Percentiles rank a stretch among this genome's conserved stretches.
phyloP scores from a whole-genome alignment of 2,113 vertebrate species.

The Nerophis ophidion region DNA sequence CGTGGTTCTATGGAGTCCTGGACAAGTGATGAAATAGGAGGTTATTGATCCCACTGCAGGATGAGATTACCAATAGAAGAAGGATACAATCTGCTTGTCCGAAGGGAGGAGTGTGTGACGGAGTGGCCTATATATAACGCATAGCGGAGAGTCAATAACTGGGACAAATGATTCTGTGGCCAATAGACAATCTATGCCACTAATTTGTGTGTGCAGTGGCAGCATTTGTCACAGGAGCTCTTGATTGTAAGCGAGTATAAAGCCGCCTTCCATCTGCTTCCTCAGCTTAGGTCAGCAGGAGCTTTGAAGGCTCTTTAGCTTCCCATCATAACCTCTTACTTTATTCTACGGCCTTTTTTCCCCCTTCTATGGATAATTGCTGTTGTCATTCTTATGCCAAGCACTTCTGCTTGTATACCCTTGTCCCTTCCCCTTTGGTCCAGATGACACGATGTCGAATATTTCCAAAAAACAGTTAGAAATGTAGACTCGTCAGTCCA shows the following conservation, averaged over 20 bases:
- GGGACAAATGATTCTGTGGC: constrained; percentile 41
- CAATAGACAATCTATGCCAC: constrained; percentile 30
- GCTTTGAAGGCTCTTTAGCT: background rate
- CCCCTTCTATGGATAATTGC: background rate
- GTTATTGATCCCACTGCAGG: constrained; percentile 48
- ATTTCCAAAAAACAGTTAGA: too few species aligned
- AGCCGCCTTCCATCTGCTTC: constrained; percentile 11
- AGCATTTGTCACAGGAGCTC: constrained; percentile 31
- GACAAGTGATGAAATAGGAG: constrained; percentile 42
- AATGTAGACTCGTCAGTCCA: too few species aligned
- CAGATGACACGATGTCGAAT: too few species aligned
- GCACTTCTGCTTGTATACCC: too few species aligned
- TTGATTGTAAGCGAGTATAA: constrained; percentile 16
- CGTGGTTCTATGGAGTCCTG: constrained; percentile 28
- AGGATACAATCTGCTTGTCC: constrained; percentile 41
- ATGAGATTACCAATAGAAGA: constrained; percentile 48
- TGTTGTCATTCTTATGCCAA: too few species aligned
- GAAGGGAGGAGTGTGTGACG: constrained; percentile 42
- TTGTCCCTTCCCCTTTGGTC: too few species aligned
- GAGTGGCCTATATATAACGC: constrained; percentile 51
- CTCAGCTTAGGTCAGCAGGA: constrained; percentile 10
- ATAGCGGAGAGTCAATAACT: constrained; percentile 43
- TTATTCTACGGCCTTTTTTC: background rate
- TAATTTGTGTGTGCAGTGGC: constrained; percentile 26
- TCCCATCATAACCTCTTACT: background rate